phyloP scores from a whole-genome alignment of 2,797 vertebrate genomes.

The Leucoraja ocellata region DNA sequence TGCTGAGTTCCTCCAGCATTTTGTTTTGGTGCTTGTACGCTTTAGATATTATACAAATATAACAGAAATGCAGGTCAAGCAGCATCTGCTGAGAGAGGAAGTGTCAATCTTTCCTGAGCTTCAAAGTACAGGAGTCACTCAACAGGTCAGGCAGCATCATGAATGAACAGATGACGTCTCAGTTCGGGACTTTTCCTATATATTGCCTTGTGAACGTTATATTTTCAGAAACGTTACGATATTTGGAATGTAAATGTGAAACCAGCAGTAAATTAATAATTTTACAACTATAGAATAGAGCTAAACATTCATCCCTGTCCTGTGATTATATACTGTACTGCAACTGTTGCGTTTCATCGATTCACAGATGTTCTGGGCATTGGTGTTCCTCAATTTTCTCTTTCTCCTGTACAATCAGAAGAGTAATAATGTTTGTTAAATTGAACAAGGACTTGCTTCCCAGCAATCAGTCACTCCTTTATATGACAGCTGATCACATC shows the following conservation, averaged over 20 bases:
- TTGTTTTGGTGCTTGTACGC: too few relatives aligned
- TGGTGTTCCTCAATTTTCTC: background rate
- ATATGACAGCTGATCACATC: background rate
- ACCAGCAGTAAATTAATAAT: background rate
- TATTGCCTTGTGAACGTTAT: background rate
- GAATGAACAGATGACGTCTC: too few relatives aligned
- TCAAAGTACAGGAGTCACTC: too few relatives aligned
- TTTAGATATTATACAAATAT: too few relatives aligned
- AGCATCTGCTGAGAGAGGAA: too few relatives aligned
- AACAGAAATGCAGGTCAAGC: too few relatives aligned
- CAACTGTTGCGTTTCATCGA: background rate
- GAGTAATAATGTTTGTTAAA: background rate
- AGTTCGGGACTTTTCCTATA: background rate
- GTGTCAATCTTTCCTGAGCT: too few relatives aligned
- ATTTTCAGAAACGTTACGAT: background rate
- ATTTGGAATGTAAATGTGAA: background rate
- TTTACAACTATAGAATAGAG: background rate
- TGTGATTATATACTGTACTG: background rate
- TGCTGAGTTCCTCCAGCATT: too few relatives aligned
- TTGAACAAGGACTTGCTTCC: background rate
- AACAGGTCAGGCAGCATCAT: too few relatives aligned
- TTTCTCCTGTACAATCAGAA: background rate
- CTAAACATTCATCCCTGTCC: background rate
- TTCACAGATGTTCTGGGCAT: background rate
- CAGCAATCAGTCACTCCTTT: background rate